Evolutionary conservation across 2,113 vertebrate species (phyloP), one percentile per base, ranked within the genome.

Genomic region (Ptychochromis oligacanthus): DNA sequence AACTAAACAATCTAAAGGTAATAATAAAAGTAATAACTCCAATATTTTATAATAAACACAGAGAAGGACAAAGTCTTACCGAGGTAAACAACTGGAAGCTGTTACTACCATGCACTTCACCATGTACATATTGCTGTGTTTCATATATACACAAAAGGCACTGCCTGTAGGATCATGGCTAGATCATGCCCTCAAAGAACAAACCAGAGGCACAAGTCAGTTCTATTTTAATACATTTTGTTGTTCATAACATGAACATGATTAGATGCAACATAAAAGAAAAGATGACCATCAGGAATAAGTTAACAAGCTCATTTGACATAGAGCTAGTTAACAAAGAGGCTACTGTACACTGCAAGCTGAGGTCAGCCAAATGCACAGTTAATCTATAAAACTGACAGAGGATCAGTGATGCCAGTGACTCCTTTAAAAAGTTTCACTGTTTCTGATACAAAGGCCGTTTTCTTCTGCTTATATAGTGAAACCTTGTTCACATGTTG

Each of bases 11-110:
- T n/a, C n/a, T n/a, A n/a, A n/a, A n/a, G n/a, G n/a, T 26, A 72
- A 31, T 31, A 1, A 36, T 6, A 36, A 20, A 18, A 52, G 49
- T 52, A 28, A 20, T 26, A 28, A 40, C 43, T 7, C 12, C 7
- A 31, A 49, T 52, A 49, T 49, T 70, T 52, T 28, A 70, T 49
- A 0, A 6, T 28, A 28, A 4, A 5, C 12, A 20, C 17, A 70
- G 40, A 49, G 1, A 28, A 0, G 0, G 7, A 0, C 22, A 70
- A 12, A 70, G 43, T 28, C 0, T 70, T 70, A 43, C 40, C 12
- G 40, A 43, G 11, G 3, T 43, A 0, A 11, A 13, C 43, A 46
- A 15, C 43, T 15, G 13, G 43, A 46, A 46, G 43, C 43, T 14
- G 13, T 46, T 14, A 12, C 1, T 43, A 10, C 11, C 10, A 56